Evolutionary conservation across 2,797 vertebrate genomes (phyloP).

Genomic region (Intellagama lesueurii): DNA sequence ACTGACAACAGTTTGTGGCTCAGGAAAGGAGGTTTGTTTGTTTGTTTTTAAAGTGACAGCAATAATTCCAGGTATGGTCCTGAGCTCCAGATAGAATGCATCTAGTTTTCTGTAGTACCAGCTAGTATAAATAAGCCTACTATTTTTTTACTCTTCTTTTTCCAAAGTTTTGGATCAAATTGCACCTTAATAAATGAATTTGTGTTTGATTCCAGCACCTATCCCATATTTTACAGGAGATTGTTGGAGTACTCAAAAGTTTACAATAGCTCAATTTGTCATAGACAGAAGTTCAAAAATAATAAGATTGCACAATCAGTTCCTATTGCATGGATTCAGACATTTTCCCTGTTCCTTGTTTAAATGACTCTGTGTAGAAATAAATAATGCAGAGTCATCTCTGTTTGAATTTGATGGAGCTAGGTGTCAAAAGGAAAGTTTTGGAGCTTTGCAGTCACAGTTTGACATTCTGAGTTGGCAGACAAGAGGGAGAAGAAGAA

Average conservation of each 20-base stretch:
- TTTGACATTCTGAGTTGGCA: background rate
- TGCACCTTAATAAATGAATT: background rate
- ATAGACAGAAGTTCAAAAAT: background rate
- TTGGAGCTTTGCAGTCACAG: background rate
- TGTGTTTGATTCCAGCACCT: background rate
- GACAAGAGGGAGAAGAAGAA: background rate
- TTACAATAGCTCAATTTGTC: background rate
- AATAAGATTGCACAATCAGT: background rate
- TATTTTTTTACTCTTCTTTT: background rate
- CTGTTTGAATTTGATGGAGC: background rate
- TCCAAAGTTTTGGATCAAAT: constrained; percentile 9
- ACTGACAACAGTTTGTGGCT: background rate
- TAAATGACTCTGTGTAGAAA: background rate
- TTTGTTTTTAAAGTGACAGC: accelerated
- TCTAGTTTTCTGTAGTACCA: background rate
- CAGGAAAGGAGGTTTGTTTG: background rate
- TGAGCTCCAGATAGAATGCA: background rate
- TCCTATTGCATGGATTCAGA: background rate
- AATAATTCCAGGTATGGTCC: constrained; percentile 3
- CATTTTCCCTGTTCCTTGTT: background rate
- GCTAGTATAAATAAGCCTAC: background rate
- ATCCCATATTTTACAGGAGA: background rate
- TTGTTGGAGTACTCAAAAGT: too few relatives aligned
- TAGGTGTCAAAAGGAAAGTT: too few relatives aligned
- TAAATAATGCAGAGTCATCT: background rate